phyloP scores from a whole-genome alignment of 1,140 invertebrate species.

The Drosophila pachea region DNA sequence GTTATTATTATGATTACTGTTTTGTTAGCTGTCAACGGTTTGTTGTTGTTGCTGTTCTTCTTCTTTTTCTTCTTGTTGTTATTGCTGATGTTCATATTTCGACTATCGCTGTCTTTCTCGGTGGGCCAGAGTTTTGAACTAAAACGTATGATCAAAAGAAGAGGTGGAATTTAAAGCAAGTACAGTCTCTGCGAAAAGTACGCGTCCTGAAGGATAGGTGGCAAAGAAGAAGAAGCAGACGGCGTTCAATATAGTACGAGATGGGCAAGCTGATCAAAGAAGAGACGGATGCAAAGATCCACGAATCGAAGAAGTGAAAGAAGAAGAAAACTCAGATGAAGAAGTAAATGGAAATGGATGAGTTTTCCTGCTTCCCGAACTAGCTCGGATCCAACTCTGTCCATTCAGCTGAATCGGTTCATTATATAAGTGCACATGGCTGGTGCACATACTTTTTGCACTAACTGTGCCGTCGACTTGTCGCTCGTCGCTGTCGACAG shows the following conservation, averaged over 20 bases:
- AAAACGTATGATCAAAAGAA: conserved; percentile 11
- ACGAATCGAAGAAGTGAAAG: no score
- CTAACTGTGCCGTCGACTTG: conserved; percentile 42
- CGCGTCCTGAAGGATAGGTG: neutral
- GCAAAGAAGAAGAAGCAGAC: no score
- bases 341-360: no score
- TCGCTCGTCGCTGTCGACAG: conserved; percentile 48
- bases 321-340: no score
- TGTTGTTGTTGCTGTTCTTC: conserved; percentile 20
- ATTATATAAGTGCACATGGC: neutral
- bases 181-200: conserved; percentile 40
- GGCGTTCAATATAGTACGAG: no score
- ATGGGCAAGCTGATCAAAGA: no score
- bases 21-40: conserved; percentile 49
- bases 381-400: no score
- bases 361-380: no score
- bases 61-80: conserved; percentile 14
- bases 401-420: no score
- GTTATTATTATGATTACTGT: conserved; percentile 53
- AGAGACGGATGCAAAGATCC: no score
- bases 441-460: conserved; percentile 19
- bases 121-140: conserved; percentile 30
- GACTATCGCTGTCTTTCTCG: conserved; percentile 19
- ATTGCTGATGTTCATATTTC: no score
- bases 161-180: neutral